phyloP scores from a whole-genome alignment of 1,140 invertebrate genomes.

The Listronotus oregonensis region DNA sequence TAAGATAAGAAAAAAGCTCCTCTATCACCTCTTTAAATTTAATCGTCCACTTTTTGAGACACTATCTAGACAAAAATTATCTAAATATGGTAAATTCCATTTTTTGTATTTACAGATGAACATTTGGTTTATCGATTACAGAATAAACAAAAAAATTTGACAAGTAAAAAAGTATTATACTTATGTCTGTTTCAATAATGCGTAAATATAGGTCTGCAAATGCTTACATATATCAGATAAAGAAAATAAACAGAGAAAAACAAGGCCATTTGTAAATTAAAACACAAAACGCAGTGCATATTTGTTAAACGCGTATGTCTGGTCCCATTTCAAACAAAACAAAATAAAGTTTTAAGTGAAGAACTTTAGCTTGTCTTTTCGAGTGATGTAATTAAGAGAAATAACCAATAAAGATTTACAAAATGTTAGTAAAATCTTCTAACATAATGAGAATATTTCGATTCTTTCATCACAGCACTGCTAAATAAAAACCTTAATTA shows the following conservation, averaged over 20 bases:
- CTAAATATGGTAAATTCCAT: too few relatives aligned
- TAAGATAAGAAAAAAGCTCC: too few relatives aligned
- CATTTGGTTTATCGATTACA: not conserved
- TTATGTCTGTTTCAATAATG: slow-evolving; percentile 13
- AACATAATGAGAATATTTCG: too few relatives aligned
- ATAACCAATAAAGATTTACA: too few relatives aligned
- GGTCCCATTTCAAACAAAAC: slow-evolving; percentile 13
- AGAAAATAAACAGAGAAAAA: slow-evolving; percentile 32
- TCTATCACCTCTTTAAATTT: too few relatives aligned
- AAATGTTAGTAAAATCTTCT: too few relatives aligned
- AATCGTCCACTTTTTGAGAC: too few relatives aligned
- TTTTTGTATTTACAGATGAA: not conserved
- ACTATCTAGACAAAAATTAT: too few relatives aligned
- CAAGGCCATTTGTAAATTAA: slow-evolving; percentile 37
- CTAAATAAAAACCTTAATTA: too few relatives aligned
- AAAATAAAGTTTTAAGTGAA: slow-evolving; percentile 19
- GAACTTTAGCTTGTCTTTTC: slow-evolving; percentile 8
- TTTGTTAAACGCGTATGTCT: slow-evolving; percentile 20
- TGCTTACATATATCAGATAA: slow-evolving; percentile 32
- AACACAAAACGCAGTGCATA: slow-evolving; percentile 31
- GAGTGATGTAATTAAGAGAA: not conserved
- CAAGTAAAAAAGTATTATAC: not conserved
- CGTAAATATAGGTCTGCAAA: slow-evolving; percentile 24
- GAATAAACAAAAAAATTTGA: slow-evolving; percentile 4
- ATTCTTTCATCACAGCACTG: too few relatives aligned